Evolutionary conservation across 2,888 invertebrate genomes (phyloP).

Genomic region (Laothoe populi): DNA sequence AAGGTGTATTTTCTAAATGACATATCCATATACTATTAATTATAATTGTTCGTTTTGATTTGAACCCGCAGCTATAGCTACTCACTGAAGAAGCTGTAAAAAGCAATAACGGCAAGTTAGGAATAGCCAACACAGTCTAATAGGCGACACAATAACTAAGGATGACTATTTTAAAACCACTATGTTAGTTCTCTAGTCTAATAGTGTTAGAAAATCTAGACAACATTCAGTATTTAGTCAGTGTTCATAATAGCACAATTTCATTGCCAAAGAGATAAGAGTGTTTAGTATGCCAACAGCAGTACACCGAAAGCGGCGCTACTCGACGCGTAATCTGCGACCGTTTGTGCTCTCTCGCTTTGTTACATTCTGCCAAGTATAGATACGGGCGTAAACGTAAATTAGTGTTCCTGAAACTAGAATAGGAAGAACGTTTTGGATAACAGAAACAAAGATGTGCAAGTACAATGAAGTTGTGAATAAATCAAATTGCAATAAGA

Average conservation of each 20-base stretch:
- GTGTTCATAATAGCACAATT: slow-evolving; percentile 3
- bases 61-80: no score
- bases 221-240: slow-evolving; percentile 7
- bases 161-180: background rate
- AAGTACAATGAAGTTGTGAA: background rate
- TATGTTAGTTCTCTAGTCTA: background rate
- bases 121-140: no score
- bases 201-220: slow-evolving; percentile 1
- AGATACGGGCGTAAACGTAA: slow-evolving; percentile 25
- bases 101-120: no score
- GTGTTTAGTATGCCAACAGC: slow-evolving; percentile 25
- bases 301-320: slow-evolving; percentile 14
- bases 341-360: slow-evolving; percentile 38
- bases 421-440: background rate
- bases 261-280: slow-evolving; percentile 29
- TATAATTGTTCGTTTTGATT: no score
- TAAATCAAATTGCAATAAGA: background rate
- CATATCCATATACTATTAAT: no score
- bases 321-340: slow-evolving; percentile 36
- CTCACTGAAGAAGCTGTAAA: no score
- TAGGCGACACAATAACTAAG: background rate
- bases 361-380: slow-evolving; percentile 28
- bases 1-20: no score
- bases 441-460: background rate
- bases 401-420: slow-evolving; percentile 7